Conservation (phyloP, 2,797 vertebrate genomes). For the Gymnothorax reevesii region DNA sequence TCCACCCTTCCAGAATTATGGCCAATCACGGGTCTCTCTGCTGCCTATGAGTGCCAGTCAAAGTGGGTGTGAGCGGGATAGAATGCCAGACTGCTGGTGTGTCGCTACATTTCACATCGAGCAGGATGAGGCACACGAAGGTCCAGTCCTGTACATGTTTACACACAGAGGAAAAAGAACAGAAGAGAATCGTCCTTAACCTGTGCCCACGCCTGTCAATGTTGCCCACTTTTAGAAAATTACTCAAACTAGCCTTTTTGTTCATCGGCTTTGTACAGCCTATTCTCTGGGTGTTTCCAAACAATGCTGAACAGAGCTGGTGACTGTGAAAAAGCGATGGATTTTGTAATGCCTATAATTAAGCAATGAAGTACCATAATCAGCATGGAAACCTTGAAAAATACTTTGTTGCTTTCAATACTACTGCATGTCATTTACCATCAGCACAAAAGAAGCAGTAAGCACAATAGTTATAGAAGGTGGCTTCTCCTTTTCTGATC, state of each 20-base stretch:
- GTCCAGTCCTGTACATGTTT: not conserved
- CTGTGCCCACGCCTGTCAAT: not conserved
- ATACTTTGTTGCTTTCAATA: not conserved
- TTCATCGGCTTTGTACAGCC: not conserved
- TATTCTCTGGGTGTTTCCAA: not conserved
- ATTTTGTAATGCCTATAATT: constrained; percentile 5
- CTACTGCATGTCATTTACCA: not conserved
- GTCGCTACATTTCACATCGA: not conserved
- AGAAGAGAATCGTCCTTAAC: not conserved
- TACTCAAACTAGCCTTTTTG: not conserved
- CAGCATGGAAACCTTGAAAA: not conserved
- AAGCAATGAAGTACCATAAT: not conserved
- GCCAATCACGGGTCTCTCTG: not conserved
- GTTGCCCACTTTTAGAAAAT: not conserved
- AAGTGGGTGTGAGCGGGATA: too few species aligned
- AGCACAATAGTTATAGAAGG: not conserved
- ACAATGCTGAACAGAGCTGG: not conserved
- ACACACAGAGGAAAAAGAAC: not conserved
- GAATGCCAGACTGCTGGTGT: not conserved
- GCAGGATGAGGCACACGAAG: not conserved
- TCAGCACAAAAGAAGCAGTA: not conserved
- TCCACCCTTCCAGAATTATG: not conserved
- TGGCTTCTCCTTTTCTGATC: not conserved
- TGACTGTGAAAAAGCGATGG: not conserved
- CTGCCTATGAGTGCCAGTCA: not conserved